Evolutionary conservation across 1,140 invertebrate species (phyloP).

Genomic region (Ladona fulva): DNA sequence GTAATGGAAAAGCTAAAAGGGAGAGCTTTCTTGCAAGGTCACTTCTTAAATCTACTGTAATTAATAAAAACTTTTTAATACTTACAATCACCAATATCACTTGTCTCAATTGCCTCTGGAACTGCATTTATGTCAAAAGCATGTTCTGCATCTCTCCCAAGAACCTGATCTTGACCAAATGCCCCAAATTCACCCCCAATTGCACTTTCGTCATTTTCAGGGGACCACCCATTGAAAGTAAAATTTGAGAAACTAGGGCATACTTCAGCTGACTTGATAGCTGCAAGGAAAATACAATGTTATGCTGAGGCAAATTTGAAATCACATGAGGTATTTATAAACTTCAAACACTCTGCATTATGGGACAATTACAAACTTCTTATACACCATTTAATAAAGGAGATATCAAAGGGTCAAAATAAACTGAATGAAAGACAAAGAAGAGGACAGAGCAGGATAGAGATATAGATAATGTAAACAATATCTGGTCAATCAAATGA

Average conservation of each 20-base stretch:
- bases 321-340: not conserved
- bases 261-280: constrained; percentile 27
- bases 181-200: not conserved
- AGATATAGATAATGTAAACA: no score
- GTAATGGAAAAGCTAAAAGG: no score
- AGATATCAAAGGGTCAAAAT: no score
- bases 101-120: constrained; percentile 28
- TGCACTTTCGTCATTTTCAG: constrained; percentile 26
- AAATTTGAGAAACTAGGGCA: constrained; percentile 33
- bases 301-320: not conserved
- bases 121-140: constrained; percentile 39
- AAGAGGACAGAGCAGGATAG: no score
- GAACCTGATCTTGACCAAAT: not conserved
- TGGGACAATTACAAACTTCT: no score
- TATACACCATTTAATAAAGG: no score
- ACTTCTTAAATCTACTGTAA: no score
- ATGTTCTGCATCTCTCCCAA: constrained; percentile 26
- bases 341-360: no score
- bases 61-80: no score
- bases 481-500: no score
- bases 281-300: constrained; percentile 19
- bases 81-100: constrained; percentile 21
- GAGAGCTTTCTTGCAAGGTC: no score
- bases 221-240: constrained; percentile 32
- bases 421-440: no score